A percentile compares a stretch with the other conserved stretches of the same genome.
Evolutionary conservation across 2,797 vertebrate genomes (phyloP).

Genomic region (Argentina silus): DNA sequence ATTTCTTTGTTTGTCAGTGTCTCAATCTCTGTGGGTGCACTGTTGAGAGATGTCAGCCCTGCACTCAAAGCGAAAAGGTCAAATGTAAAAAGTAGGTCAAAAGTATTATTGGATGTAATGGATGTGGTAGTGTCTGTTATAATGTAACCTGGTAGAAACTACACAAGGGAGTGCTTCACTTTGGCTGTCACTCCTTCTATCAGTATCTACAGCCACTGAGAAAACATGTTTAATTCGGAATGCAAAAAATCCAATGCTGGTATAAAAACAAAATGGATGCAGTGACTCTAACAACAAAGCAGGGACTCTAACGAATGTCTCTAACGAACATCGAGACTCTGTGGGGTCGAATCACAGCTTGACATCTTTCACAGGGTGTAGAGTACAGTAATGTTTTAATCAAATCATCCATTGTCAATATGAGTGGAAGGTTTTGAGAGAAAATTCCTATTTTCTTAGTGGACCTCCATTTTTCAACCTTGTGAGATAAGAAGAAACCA

Average conservation of each 20-base stretch:
- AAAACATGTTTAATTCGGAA: background rate
- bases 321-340: no score
- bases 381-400: no score
- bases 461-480: background rate
- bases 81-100: background rate
- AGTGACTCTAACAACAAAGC: no score
- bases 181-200: background rate
- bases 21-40: background rate
- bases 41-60: background rate
- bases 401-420: background rate
- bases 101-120: no score
- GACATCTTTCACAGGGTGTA: background rate
- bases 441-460: no score
- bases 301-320: no score
- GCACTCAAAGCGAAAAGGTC: background rate
- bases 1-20: constrained; percentile 41
- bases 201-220: background rate
- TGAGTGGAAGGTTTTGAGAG: no score
- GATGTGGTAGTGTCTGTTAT: background rate
- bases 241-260: background rate
- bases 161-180: background rate
- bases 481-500: no score
- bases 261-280: no score
- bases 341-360: background rate
- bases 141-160: no score